These are phyloP conservation scores for Sabellastarte sp. DNA, from an alignment of 2,888 invertebrate genomes.

Conservation along the genomic window DNA sequence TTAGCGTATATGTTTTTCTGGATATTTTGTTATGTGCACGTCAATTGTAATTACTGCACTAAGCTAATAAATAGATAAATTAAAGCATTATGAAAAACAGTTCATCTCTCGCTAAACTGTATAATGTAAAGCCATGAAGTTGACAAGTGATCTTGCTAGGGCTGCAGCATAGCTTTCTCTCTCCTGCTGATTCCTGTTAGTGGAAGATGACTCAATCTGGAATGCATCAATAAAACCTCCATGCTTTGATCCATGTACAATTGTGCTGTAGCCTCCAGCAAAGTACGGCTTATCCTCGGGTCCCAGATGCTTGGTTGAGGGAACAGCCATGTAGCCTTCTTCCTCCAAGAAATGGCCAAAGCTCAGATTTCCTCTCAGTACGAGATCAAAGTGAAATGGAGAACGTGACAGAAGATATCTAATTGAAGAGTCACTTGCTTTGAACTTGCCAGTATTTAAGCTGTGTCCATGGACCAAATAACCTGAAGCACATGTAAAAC, in stretches of 20 bases:
- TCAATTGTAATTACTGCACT: no score
- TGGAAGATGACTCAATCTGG: constrained; percentile 20
- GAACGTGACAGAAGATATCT: neutral
- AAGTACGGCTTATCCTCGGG: constrained; percentile 22
- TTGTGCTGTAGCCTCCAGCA: constrained; percentile 29
- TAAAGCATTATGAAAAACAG: no score
- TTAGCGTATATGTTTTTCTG: no score
- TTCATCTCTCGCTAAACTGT: no score
- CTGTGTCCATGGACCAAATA: neutral
- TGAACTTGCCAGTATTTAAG: neutral
- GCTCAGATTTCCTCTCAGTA: constrained; percentile 23
- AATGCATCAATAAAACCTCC: constrained; percentile 27
- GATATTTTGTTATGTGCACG: no score
- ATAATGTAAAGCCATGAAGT: no score
- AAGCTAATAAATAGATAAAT: no score
- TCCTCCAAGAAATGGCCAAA: constrained; percentile 23
- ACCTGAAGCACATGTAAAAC: no score
- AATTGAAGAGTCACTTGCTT: neutral
- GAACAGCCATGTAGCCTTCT: constrained; percentile 27
- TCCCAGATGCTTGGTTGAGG: constrained; percentile 21
- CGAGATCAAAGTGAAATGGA: neutral
- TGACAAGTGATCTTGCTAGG: no score
- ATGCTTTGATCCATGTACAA: constrained; percentile 21
- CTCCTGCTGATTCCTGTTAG: neutral
- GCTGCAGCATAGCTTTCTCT: neutral